Percentiles rank a stretch among this genome's conserved stretches.
These are phyloP conservation scores for Ochlodes sylvanus DNA, from an alignment of 2,888 invertebrate species.

Conservation along the genomic window DNA sequence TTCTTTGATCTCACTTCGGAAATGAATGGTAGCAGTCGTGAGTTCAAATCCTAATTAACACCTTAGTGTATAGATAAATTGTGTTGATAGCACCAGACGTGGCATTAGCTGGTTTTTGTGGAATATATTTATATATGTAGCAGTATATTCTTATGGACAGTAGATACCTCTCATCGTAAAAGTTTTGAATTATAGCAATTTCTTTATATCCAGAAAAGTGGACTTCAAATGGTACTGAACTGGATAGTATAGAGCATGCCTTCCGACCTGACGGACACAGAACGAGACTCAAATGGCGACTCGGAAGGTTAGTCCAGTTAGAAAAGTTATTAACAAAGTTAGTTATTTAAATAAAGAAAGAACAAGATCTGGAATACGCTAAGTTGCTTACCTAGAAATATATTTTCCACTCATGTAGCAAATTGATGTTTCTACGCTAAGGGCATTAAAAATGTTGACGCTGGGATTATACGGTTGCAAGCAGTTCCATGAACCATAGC, in stretches of 20 bases:
- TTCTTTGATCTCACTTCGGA: constrained; percentile 41
- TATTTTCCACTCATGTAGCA: no score
- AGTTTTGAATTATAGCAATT: not conserved
- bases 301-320: no score
- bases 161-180: not conserved
- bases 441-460: not conserved
- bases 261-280: not conserved
- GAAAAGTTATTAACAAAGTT: no score
- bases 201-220: no score
- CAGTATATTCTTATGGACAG: constrained; percentile 4
- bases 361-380: not conserved
- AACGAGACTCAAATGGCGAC: no score
- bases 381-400: no score
- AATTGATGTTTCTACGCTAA: no score
- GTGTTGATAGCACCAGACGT: constrained; percentile 67
- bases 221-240: no score
- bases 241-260: no score
- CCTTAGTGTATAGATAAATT: constrained; percentile 80
- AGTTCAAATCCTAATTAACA: constrained; percentile 83
- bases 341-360: not conserved
- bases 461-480: no score
- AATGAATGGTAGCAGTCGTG: constrained; percentile 76
- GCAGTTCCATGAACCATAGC: not conserved
- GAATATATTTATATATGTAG: constrained; percentile 45
- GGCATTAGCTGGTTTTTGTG: constrained; percentile 60